Conservation (phyloP, 2,113 vertebrate genomes). For the Cochlearius cochlearius region DNA sequence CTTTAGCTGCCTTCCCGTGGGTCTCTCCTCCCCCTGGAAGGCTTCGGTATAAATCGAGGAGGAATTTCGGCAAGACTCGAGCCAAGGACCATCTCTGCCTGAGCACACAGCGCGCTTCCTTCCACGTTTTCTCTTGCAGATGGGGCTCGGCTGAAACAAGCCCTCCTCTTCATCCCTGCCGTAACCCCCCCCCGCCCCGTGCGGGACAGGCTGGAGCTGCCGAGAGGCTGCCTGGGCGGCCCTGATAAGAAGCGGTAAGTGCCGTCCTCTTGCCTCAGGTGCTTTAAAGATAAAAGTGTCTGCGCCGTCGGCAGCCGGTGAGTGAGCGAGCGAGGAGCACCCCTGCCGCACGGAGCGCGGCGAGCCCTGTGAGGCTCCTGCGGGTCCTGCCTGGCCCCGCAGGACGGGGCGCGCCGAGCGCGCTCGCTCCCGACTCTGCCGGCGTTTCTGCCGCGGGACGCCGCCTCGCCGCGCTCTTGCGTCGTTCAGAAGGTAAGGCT, state of each 20-base stretch:
- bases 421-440: fast-evolving
- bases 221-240: neutral
- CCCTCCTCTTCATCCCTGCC: neutral
- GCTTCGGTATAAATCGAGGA: neutral
- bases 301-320: neutral
- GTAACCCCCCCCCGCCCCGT: no score
- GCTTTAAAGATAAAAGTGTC: neutral
- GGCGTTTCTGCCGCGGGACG: neutral
- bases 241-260: neutral
- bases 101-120: neutral
- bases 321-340: no score
- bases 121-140: neutral
- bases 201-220: neutral
- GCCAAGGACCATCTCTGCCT: neutral
- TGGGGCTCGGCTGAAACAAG: neutral
- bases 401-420: neutral
- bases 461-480: neutral
- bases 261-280: neutral
- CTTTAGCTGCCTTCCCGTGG: neutral
- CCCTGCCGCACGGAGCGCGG: no score
- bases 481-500: neutral
- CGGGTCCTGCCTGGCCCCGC: neutral
- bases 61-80: neutral
- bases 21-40: neutral
- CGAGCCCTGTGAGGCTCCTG: no score